Base-by-base conservation (phyloP, 2,888 invertebrate genomes). In the Proisotoma minuta region DNA sequence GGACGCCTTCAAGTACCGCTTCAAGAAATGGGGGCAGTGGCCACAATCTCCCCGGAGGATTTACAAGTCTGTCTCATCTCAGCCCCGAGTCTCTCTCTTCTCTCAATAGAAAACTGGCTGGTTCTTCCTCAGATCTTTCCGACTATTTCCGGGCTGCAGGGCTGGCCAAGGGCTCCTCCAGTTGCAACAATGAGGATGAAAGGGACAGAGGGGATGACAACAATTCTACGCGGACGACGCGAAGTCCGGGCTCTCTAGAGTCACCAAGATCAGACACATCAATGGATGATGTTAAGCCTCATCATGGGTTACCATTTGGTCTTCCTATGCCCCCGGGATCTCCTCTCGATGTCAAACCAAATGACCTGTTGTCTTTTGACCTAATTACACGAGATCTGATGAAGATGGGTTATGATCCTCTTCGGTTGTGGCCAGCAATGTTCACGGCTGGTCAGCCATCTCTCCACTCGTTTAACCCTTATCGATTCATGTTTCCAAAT, bases 181-280 rank as follows among this genome's bases (percentile, higher is more conserved):
- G 66, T 57, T 67, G 63, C 18, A n/a, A 4, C 5, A 43, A 5
- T 43, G 43, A 20, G 4, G 18, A 18, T 43, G 28, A 34, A 43
- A 27, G 64, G 20, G 43, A 20, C 59, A 34, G 69, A 52, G 18
- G 59, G 29, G 18, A 53, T 18, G 57, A 57, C n/a, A n/a, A n/a
- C 40, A 60, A 61, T 34, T 27, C 51, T 15, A 39, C 63, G 15
- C 61, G 62, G 34, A 59, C 62, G 20, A 57, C 66, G 22, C 27
- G 70, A 59, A 69, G 69, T 57, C 73, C 71, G 20, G 71, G 87
- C 60, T 89, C 89, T 0, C 89, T 90, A 0, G 90, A 90, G 75
- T 89, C 89, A 0, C 89, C 89, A 75, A 87, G 88, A 75, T 90
- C 89, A 20, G 89, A 89, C 71, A 86, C 87, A 20, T 89, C 89